Base-by-base conservation (phyloP, 1,140 invertebrate genomes). In the Laupala kohalensis region DNA sequence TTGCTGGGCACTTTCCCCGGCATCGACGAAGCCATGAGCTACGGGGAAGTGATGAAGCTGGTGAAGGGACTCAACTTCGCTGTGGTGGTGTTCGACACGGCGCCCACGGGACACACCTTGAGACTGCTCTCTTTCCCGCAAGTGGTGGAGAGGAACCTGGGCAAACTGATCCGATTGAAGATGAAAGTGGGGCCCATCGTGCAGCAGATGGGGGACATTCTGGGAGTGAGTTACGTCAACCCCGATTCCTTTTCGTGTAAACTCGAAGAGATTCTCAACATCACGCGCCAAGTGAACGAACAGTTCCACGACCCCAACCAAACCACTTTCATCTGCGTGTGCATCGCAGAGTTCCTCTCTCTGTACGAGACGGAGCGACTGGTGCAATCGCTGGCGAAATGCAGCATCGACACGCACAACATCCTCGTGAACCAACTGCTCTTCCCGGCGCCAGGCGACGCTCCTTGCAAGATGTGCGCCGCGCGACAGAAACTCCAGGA, bases 21-120 rank as follows among this genome's bases (percentile, higher is more conserved):
- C 63, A 99, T 99, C 78, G 98, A 99, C 84, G 96, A 98, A 82
- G 95, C 97, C 64, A 98, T 99, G 93, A 98, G 96, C 79, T 99
- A 99, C 84, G 94, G 96, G 13, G 97, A 99, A 88, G 97, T 99
- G 27, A 98, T 98, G 93, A 98, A 95, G 89, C 85, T 98, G 69
- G 95, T 99, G 0, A 94, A 96, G 80, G 90, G 92, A 66, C 98
- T 99, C 96, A 97, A 99, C 81, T 99, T 99, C 80, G 97, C 95
- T 70, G 93, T 95, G 69, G 98, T 99, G 23, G 95, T 99, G 0
- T 99, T 99, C 84, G 98, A 99, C 81, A 99, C 98, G 24, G 98
- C 98, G 5, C 98, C 98, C 6, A 99, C 98, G 37, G 98, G 98
- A n/a, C 98, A 99, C 78, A 99, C 98, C 5, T 84, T 99, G 27